phyloP scores from a whole-genome alignment of 2,113 vertebrate species.

The Nanger granti region DNA sequence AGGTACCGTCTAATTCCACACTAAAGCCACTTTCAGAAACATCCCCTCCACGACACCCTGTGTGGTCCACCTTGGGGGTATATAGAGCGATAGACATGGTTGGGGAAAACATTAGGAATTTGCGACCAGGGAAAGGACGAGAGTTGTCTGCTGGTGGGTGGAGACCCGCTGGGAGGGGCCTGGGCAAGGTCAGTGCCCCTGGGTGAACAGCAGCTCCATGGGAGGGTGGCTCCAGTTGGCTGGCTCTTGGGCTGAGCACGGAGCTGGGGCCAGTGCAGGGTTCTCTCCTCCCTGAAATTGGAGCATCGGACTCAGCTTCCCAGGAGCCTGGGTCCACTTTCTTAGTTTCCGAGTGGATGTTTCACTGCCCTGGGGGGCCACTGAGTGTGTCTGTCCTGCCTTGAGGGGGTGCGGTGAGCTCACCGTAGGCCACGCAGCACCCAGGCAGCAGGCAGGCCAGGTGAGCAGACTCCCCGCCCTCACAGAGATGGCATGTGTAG shows the following conservation, averaged over 20 bases:
- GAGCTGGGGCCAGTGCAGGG: background rate
- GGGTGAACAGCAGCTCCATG: background rate
- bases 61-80: background rate
- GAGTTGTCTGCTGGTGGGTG: background rate
- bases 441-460: background rate
- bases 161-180: background rate
- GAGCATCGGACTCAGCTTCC: background rate
- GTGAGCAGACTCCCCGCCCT: background rate
- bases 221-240: background rate
- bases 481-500: accelerated
- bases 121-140: accelerated
- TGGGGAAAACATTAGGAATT: background rate
- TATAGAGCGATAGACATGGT: accelerated
- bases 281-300: background rate
- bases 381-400: background rate
- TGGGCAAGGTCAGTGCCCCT: accelerated
- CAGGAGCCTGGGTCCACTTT: background rate
- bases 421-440: accelerated
- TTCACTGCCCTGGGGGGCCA: too few species aligned
- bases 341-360: background rate
- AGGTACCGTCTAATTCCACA: background rate
- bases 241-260: background rate
- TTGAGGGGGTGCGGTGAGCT: background rate
- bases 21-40: background rate
- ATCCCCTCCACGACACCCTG: accelerated